Conservation (phyloP, 1,140 invertebrate genomes). For the Doryteuthis pealeii region DNA sequence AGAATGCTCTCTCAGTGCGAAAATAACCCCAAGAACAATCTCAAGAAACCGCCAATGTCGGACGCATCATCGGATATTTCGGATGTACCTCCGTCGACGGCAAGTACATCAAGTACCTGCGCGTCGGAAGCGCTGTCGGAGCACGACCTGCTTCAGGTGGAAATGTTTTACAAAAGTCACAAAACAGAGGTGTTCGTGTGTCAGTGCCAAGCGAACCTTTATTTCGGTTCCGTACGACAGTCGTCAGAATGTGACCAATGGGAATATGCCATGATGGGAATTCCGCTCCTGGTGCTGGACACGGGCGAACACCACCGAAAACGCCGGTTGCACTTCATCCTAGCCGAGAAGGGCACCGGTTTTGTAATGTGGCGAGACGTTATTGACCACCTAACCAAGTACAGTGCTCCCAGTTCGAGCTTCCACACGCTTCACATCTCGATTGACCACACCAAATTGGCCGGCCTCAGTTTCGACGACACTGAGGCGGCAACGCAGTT, state of each 20-base stretch:
- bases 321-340: slow-evolving; percentile 73
- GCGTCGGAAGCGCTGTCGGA: slow-evolving; percentile 64
- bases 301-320: slow-evolving; percentile 70
- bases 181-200: slow-evolving; percentile 80
- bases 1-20: slow-evolving; percentile 20
- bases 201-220: slow-evolving; percentile 78
- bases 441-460: slow-evolving; percentile 65
- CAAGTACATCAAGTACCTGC: slow-evolving; percentile 4
- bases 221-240: slow-evolving; percentile 55
- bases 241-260: slow-evolving; percentile 63
- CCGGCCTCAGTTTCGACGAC: slow-evolving; percentile 77
- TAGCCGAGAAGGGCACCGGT: slow-evolving; percentile 81
- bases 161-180: slow-evolving; percentile 77
- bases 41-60: slow-evolving; percentile 21
- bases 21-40: neutral
- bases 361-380: slow-evolving; percentile 84
- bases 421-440: slow-evolving; percentile 85
- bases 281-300: slow-evolving; percentile 79
- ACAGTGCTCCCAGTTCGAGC: slow-evolving; percentile 65
- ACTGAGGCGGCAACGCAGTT: slow-evolving; percentile 74
- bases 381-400: slow-evolving; percentile 70
- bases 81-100: slow-evolving; percentile 16
- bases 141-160: slow-evolving; percentile 74
- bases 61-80: slow-evolving; percentile 34
- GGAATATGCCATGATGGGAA: slow-evolving; percentile 77